A percentile compares a stretch with the other conserved stretches of the same genome.
phyloP scores from a whole-genome alignment of 64 coral and sea anemone species.

The Pocillopora damicornis region DNA sequence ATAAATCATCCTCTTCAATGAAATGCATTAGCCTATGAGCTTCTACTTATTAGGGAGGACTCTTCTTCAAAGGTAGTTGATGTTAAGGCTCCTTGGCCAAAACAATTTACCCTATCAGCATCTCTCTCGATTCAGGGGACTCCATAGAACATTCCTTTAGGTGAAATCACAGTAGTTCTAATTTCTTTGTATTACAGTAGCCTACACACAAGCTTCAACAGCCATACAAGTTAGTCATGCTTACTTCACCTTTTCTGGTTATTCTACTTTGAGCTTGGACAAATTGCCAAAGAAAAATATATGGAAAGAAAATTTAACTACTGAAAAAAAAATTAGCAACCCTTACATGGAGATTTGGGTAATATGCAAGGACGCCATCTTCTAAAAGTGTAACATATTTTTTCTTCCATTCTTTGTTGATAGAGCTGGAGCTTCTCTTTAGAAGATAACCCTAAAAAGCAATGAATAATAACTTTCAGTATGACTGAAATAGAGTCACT shows the following conservation, averaged over 20 bases:
- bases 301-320: not conserved
- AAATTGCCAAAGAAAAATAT: not conserved
- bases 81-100: too few species aligned
- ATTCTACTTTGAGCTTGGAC: not conserved
- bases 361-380: slow-evolving; percentile 81
- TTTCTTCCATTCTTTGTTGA: slow-evolving; percentile 99
- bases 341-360: slow-evolving; percentile 95
- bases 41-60: too few species aligned
- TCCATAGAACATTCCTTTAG: too few species aligned
- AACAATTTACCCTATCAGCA: too few species aligned
- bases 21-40: not conserved
- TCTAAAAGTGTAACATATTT: slow-evolving; percentile 92
- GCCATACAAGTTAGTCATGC: too few species aligned
- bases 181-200: too few species aligned
- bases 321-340: not conserved
- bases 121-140: too few species aligned
- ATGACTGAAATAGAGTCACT: too few species aligned
- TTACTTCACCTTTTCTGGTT: too few species aligned
- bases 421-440: slow-evolving; percentile 86
- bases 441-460: slow-evolving; percentile 80
- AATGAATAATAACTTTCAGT: not conserved
- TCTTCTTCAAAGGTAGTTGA: too few species aligned
- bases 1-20: not conserved
- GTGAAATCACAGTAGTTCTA: too few species aligned
- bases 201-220: too few species aligned